Evolutionary conservation across 2,113 vertebrate genomes (phyloP).

Genomic region (Oreochromis spilurus): DNA sequence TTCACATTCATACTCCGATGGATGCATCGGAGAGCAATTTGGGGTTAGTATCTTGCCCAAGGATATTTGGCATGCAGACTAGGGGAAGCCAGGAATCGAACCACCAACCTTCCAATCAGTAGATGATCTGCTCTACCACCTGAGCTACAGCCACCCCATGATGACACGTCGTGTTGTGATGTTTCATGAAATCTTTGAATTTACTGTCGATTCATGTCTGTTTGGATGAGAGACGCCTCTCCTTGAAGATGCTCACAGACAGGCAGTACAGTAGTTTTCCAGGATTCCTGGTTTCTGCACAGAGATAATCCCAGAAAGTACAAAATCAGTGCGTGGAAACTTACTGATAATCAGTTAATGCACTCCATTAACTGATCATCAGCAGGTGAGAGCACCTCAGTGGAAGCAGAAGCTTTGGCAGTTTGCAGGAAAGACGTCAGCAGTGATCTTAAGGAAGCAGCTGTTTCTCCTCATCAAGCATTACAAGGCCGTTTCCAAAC

Average conservation of each 20-base stretch:
- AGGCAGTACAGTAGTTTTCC: neutral
- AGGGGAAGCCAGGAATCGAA: no score
- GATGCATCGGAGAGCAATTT: no score
- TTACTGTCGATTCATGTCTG: accelerated
- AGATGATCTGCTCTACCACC: no score
- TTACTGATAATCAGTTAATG: neutral
- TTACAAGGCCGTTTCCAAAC: neutral
- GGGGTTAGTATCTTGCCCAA: no score
- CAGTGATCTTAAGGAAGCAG: neutral
- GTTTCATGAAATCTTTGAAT: neutral
- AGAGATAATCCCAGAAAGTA: neutral
- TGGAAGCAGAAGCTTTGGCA: neutral
- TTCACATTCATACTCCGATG: no score
- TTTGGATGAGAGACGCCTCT: neutral
- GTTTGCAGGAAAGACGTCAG: neutral
- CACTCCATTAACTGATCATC: neutral
- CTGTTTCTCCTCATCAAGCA: neutral
- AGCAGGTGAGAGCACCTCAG: neutral
- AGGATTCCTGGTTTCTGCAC: neutral
- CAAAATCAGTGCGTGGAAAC: neutral
- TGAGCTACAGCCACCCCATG: no score
- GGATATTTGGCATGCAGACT: no score
- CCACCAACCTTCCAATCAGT: no score
- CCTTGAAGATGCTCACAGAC: neutral
- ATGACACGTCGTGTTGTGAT: accelerated